Evolutionary conservation across 2,113 vertebrate species (phyloP).

Genomic region (Vicugna pacos): DNA sequence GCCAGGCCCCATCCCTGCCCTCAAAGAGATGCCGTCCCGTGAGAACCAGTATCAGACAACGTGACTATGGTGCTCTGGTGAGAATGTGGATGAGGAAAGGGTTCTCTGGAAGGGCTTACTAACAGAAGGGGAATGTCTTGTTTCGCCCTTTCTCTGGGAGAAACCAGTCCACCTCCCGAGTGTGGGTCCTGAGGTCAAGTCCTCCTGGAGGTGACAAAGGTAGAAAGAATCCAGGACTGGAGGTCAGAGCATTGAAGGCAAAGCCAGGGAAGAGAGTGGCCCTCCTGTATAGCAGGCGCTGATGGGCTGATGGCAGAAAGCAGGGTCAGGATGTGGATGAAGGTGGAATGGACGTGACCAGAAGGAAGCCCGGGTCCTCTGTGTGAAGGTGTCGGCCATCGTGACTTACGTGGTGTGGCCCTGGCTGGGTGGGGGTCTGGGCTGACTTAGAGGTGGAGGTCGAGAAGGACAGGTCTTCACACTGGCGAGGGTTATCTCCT

Average conservation of each 20-base stretch:
- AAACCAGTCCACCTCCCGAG: background rate
- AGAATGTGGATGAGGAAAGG: no score
- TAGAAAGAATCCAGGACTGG: background rate
- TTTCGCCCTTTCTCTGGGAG: background rate
- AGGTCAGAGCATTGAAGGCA: background rate
- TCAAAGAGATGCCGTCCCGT: fast-evolving
- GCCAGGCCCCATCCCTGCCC: fast-evolving
- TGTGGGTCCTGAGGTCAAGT: background rate
- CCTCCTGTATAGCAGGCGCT: background rate
- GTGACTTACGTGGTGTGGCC: background rate
- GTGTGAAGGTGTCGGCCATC: background rate
- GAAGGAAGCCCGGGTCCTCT: background rate
- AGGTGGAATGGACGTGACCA: background rate
- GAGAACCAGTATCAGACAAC: background rate
- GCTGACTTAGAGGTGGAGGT: background rate
- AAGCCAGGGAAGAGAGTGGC: background rate
- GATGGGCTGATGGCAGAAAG: background rate
- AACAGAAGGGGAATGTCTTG: background rate
- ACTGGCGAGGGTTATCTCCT: background rate
- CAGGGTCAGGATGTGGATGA: fast-evolving
- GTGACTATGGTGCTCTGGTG: background rate
- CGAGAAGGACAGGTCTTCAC: no score
- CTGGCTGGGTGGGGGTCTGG: background rate
- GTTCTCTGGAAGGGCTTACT: background rate
- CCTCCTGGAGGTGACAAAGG: background rate